Percentiles rank a stretch among this genome's conserved stretches.
These are phyloP conservation scores for Porites divaricata DNA, from an alignment of 92 coral and sea anemone genomes.

Conservation along the genomic window DNA sequence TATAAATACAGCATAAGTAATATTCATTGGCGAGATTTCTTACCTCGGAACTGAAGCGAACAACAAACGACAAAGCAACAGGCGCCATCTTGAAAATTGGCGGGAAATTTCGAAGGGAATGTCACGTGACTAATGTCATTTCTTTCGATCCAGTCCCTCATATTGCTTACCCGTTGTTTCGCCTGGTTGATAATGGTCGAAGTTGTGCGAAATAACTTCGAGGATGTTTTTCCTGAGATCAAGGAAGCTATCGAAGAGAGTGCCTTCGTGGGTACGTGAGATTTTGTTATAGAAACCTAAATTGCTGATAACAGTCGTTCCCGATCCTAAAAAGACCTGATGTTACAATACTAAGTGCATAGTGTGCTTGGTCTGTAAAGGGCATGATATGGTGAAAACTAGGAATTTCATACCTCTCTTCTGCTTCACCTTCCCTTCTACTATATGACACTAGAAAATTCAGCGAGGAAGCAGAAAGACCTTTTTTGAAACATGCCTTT, in stretches of 20 bases:
- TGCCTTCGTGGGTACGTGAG: constrained; percentile 83
- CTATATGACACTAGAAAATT: too few species aligned
- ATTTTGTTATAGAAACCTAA: neutral
- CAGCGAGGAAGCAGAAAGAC: too few species aligned
- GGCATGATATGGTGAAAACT: too few species aligned
- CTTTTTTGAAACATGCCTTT: too few species aligned
- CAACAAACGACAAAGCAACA: constrained; percentile 57
- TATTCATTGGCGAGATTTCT: too few species aligned
- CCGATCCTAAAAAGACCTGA: neutral
- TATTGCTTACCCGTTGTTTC: neutral
- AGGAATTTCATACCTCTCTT: too few species aligned
- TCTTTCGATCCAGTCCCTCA: constrained; percentile 13
- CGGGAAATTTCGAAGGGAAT: constrained; percentile 31
- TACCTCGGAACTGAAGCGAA: constrained; percentile 86
- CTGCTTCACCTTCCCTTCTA: too few species aligned
- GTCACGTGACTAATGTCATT: constrained; percentile 19
- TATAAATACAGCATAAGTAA: too few species aligned
- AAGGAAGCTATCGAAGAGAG: constrained; percentile 77
- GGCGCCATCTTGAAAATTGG: constrained; percentile 93
- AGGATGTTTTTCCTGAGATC: constrained; percentile 84
- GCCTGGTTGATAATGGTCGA: constrained; percentile 72
- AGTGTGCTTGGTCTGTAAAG: too few species aligned
- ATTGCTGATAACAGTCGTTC: neutral
- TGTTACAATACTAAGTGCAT: too few species aligned
- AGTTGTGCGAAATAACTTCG: constrained; percentile 84